phyloP scores from a whole-genome alignment of 1,140 invertebrate species.

The Bombus huntii region DNA sequence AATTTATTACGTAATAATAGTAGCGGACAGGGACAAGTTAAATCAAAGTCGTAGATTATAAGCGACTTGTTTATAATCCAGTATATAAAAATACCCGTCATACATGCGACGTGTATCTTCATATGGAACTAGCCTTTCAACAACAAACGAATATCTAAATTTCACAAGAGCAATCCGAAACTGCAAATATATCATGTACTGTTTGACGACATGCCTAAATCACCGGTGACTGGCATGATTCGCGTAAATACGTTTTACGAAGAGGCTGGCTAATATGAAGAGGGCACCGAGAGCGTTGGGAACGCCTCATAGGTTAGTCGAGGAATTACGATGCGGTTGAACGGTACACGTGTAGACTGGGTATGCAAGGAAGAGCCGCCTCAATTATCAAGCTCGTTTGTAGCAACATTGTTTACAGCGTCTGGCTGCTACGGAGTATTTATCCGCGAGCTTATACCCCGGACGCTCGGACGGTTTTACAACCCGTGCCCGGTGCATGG shows the following conservation, averaged over 20 bases:
- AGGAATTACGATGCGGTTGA: constrained; percentile 56
- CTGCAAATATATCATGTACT: not conserved
- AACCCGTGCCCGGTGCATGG: constrained; percentile 32
- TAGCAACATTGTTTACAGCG: constrained; percentile 67
- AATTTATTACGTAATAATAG: not conserved
- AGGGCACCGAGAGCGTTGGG: not conserved
- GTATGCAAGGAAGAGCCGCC: constrained; percentile 34
- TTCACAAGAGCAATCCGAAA: not conserved
- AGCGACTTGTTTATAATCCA: too few relatives aligned
- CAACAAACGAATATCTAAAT: not conserved
- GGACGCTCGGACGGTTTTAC: constrained; percentile 56
- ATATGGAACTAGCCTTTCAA: not conserved
- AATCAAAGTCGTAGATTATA: too few relatives aligned
- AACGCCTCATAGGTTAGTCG: constrained; percentile 17
- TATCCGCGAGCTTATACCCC: constrained; percentile 53
- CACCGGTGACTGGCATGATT: not conserved
- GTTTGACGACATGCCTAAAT: not conserved
- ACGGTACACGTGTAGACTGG: constrained; percentile 15
- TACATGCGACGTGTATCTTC: too few relatives aligned
- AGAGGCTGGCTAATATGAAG: constrained; percentile 1
- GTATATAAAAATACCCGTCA: too few relatives aligned
- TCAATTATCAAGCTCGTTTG: constrained; percentile 69
- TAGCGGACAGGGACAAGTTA: too few relatives aligned
- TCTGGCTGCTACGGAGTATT: constrained; percentile 50
- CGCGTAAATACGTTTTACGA: not conserved